phyloP scores from a whole-genome alignment of 2,797 vertebrate genomes.

The Hozukius guyotensis region DNA sequence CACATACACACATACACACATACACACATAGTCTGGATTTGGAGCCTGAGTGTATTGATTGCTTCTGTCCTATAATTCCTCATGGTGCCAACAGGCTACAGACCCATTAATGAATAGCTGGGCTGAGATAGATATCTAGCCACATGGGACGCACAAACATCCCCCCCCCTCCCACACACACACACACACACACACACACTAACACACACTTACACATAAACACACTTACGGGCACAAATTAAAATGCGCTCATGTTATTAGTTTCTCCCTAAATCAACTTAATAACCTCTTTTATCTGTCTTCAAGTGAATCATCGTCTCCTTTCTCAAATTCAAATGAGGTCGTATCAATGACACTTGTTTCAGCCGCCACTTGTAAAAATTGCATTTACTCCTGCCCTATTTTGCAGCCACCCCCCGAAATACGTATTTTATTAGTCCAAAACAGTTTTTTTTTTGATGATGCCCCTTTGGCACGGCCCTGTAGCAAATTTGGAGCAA shows the following conservation, averaged over 20 bases:
- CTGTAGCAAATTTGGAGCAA: not conserved
- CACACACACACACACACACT: not conserved
- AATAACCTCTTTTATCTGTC: constrained; percentile 12
- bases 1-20: constrained; percentile 13
- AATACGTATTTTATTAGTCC: not conserved
- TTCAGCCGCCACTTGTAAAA: not conserved
- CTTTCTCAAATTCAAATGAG: constrained; percentile 14
- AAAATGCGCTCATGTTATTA: not conserved
- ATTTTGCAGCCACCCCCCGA: not conserved
- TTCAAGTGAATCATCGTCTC: not conserved
- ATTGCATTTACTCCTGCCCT: not conserved
- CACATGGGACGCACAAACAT: constrained; percentile 26
- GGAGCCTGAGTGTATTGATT: constrained; percentile 62
- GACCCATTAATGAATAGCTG: constrained; percentile 62
- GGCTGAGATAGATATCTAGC: constrained; percentile 57
- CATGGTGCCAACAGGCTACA: constrained; percentile 61
- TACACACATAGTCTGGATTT: constrained; percentile 13
- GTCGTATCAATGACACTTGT: not conserved
- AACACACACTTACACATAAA: not conserved
- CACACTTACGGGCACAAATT: not conserved
- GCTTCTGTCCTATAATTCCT: constrained; percentile 58
- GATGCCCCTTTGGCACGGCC: not conserved
- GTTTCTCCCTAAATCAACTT: constrained; percentile 24
- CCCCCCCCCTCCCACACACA: not conserved
- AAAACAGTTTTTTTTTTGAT: not conserved